Evolutionary conservation across 2,797 vertebrate genomes (phyloP), one percentile per base, ranked within the genome.

Genomic region (Chromis chromis): DNA sequence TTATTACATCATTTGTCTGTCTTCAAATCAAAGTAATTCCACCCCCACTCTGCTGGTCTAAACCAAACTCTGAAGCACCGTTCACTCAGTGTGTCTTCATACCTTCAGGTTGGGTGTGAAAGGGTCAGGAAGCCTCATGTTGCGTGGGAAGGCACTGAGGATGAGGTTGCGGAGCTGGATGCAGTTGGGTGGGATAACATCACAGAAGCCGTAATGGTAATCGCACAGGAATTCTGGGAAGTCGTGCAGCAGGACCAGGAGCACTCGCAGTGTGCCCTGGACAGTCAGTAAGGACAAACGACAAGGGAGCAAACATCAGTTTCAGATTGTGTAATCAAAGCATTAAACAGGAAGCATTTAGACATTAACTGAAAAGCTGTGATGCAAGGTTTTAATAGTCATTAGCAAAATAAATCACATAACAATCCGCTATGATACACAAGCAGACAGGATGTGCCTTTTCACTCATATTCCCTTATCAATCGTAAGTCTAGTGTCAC

Each of bases 61-160:
- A 58, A 12, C 6, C 33, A 16, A 6, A 53, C 22, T n/a, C 6
- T 2, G 12, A 21, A 36, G n/a, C 13, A 9, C 4, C 21, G 0
- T 8, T 11, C 4, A 33, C 28, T 52, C 44, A 6, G 1, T 14
- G 33, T 31, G 25, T 11, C 14, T 7, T 3, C 21, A 28, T 95
- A 99, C 98, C 97, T 99, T 99, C 54, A 99, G 94, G 79, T 99
- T 99, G 73, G 98, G 98, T 53, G 98, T 99, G 88, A 99, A 99
- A 21, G 98, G 98, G 90, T 99, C 98, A 59, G 98, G 98, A 89
- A 99, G 98, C 94, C 98, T 97, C 98, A 99, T 99, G 91, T 99
- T 99, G 87, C 98, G 96, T 89, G 98, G 98, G 69, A 99, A 99
- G 97, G 98, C 98, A 98, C 98, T 99, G 94, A 99, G 95, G 91